Percentiles rank a stretch among this genome's conserved stretches.
These are phyloP conservation scores for Eupithecia tripunctaria DNA, from an alignment of 2,888 invertebrate species.

Conservation along the genomic window DNA sequence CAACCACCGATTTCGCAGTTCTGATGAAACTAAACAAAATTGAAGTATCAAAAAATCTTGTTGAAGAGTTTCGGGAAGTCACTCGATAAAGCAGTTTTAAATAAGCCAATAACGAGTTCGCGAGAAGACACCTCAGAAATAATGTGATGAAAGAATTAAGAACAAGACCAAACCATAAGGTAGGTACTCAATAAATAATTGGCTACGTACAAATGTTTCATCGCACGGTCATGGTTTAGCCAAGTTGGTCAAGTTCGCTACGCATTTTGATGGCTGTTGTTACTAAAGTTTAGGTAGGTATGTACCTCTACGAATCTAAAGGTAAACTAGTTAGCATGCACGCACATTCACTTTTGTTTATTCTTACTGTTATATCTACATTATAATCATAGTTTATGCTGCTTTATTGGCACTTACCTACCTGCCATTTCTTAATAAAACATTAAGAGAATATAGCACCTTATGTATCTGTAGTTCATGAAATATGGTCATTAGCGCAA, in stretches of 20 bases:
- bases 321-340: constrained; percentile 1
- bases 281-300: constrained; percentile 4
- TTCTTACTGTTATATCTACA: background rate
- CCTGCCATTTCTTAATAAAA: background rate
- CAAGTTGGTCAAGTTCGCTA: constrained; percentile 42
- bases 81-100: background rate
- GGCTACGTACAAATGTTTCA: constrained; percentile 29
- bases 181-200: background rate
- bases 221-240: constrained; percentile 41
- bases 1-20: too few species aligned
- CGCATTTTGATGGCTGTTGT: constrained; percentile 30
- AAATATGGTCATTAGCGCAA: background rate
- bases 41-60: background rate
- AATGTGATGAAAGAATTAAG: constrained; percentile 4
- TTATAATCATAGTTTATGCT: background rate
- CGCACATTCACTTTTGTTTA: background rate
- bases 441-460: background rate
- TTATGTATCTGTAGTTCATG: background rate
- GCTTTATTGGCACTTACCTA: background rate
- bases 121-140: background rate
- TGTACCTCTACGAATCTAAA: background rate
- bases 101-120: too few species aligned
- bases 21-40: background rate
- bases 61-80: background rate
- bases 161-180: background rate